These are phyloP conservation scores for Leguminivora glycinivorella DNA, from an alignment of 1,140 invertebrate genomes.

Conservation along the genomic window DNA sequence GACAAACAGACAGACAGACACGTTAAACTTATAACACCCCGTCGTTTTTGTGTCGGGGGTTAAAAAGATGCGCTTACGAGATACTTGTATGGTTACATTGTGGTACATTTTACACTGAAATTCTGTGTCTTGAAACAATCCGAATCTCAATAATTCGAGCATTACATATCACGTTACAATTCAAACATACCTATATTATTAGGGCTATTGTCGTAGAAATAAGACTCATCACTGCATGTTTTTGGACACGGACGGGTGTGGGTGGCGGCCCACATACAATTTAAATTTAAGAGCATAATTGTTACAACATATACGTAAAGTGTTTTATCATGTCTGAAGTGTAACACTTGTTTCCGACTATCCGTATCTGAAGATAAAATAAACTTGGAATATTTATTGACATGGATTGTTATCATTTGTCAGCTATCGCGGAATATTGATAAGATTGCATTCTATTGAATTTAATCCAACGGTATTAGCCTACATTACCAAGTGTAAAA, in stretches of 20 bases:
- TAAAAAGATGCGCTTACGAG: too few relatives aligned
- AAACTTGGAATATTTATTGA: slow-evolving; percentile 6
- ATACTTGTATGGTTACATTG: too few relatives aligned
- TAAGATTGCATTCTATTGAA: slow-evolving; percentile 4
- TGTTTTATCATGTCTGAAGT: not conserved
- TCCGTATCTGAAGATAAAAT: not conserved
- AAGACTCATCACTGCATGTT: not conserved
- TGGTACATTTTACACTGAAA: too few relatives aligned
- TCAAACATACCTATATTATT: not conserved
- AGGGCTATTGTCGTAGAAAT: not conserved
- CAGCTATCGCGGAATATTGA: not conserved
- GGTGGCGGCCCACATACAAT: not conserved
- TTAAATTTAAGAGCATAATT: not conserved
- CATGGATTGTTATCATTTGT: slow-evolving; percentile 1
- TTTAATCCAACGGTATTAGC: not conserved
- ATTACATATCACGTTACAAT: too few relatives aligned
- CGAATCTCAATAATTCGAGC: too few relatives aligned
- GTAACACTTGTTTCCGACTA: not conserved
- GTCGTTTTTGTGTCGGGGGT: too few relatives aligned
- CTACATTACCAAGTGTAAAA: not conserved
- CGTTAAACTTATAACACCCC: too few relatives aligned
- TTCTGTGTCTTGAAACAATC: too few relatives aligned
- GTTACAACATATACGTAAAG: not conserved
- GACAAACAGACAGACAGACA: too few relatives aligned
- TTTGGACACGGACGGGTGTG: not conserved